phyloP scores from a whole-genome alignment of 2,888 invertebrate species.

The Parnassius mnemosyne region DNA sequence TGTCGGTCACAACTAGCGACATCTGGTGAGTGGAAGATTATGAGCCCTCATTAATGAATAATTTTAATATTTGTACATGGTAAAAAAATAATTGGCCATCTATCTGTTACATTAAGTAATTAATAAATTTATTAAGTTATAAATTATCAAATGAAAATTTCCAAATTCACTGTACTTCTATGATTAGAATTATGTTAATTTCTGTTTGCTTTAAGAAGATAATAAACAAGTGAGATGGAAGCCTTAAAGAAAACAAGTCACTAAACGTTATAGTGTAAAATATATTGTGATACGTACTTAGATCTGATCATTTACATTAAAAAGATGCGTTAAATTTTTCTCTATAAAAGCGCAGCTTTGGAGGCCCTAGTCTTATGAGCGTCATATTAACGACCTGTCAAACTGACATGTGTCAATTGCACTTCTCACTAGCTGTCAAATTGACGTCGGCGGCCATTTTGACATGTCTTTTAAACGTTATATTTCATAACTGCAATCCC shows the following conservation, averaged over 20 bases:
- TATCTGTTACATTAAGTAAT: too few species aligned
- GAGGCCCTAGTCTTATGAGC: neutral
- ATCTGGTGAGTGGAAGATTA: too few species aligned
- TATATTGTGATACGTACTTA: constrained; percentile 16
- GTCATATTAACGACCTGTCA: neutral
- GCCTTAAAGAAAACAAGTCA: constrained; percentile 12
- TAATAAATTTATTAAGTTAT: too few species aligned
- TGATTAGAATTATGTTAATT: neutral
- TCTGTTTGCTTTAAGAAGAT: neutral
- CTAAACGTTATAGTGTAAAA: constrained; percentile 3
- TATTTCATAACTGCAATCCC: too few species aligned
- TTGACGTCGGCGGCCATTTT: neutral
- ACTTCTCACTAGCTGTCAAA: neutral
- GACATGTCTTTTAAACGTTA: too few species aligned
- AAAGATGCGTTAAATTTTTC: neutral
- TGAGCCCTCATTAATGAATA: too few species aligned
- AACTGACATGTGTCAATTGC: neutral
- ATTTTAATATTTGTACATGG: too few species aligned
- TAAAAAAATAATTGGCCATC: too few species aligned
- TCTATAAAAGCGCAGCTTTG: neutral
- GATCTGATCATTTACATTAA: constrained; percentile 2
- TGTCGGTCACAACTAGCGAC: too few species aligned
- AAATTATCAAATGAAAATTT: too few species aligned
- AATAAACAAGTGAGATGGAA: constrained; percentile 1
- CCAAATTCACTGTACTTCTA: neutral